These are phyloP conservation scores for Shinisaurus crocodilurus DNA, from an alignment of 2,113 vertebrate genomes.

Conservation along the genomic window DNA sequence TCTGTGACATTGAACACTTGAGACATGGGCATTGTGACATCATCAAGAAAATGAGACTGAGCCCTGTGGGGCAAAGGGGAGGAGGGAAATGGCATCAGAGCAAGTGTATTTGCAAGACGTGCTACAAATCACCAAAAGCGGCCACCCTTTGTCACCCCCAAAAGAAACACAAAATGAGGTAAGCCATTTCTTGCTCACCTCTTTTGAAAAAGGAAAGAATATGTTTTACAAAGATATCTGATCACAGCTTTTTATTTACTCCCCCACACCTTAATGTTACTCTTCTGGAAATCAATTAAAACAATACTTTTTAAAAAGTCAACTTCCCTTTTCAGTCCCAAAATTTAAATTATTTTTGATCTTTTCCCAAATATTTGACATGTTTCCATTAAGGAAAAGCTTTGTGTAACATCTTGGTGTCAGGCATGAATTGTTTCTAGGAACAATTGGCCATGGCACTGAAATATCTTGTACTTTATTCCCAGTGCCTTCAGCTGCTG, in stretches of 20 bases:
- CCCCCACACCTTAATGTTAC: background rate
- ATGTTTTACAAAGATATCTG: background rate
- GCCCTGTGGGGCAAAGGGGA: background rate
- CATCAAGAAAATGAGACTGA: background rate
- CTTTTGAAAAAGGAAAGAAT: background rate
- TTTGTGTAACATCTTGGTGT: background rate
- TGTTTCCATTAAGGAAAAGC: background rate
- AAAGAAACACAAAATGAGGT: background rate
- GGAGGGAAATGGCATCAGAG: background rate
- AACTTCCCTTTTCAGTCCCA: background rate
- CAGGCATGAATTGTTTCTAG: fast-evolving
- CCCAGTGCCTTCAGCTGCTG: background rate
- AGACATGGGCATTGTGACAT: background rate
- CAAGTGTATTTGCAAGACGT: background rate
- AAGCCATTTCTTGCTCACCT: background rate
- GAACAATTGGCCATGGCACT: background rate
- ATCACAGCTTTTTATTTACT: background rate
- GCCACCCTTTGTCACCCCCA: background rate
- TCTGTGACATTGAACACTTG: background rate
- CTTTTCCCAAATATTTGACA: background rate
- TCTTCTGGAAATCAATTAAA: background rate
- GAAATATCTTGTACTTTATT: conserved; percentile 10
- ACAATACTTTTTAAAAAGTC: too few relatives aligned
- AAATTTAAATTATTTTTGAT: background rate
- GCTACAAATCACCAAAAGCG: background rate